Evolutionary conservation across 2,797 vertebrate genomes (phyloP).

Genomic region (Etheostoma nigrum): DNA sequence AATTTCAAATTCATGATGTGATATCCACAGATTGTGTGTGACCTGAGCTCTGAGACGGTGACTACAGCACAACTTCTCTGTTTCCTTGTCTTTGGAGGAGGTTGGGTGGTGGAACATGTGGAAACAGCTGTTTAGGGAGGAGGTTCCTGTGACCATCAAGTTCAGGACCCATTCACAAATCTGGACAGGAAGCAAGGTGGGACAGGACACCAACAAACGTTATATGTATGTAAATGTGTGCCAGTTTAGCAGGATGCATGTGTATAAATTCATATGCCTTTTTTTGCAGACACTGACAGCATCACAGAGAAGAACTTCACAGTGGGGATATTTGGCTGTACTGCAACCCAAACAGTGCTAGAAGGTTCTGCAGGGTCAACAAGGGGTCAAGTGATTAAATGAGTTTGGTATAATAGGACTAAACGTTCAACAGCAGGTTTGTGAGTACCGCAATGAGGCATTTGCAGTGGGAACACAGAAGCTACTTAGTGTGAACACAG

Average conservation of each 20-base stretch:
- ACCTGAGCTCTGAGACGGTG: conserved; percentile 34
- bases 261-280: neutral
- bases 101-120: conserved; percentile 64
- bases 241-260: conserved; percentile 25
- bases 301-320: conserved; percentile 18
- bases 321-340: conserved; percentile 41
- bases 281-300: conserved; percentile 32
- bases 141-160: conserved; percentile 77
- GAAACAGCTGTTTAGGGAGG: conserved; percentile 83
- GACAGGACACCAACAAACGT: conserved; percentile 39
- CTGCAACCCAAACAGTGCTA: conserved; percentile 52
- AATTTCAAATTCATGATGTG: conserved; percentile 64
- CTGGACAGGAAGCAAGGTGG: conserved; percentile 75
- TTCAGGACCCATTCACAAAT: conserved; percentile 72
- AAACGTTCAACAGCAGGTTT: conserved; percentile 30
- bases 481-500: conserved; percentile 50
- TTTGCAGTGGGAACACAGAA: conserved; percentile 55
- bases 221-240: conserved; percentile 17
- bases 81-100: conserved; percentile 58
- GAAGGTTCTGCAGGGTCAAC: conserved; percentile 56
- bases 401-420: conserved; percentile 62
- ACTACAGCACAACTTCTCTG: conserved; percentile 29
- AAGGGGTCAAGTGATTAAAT: conserved; percentile 62
- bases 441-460: conserved; percentile 34
- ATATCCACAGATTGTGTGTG: conserved; percentile 43